Conservation (phyloP, 2,113 vertebrate genomes). For the Odobenus rosmarus region DNA sequence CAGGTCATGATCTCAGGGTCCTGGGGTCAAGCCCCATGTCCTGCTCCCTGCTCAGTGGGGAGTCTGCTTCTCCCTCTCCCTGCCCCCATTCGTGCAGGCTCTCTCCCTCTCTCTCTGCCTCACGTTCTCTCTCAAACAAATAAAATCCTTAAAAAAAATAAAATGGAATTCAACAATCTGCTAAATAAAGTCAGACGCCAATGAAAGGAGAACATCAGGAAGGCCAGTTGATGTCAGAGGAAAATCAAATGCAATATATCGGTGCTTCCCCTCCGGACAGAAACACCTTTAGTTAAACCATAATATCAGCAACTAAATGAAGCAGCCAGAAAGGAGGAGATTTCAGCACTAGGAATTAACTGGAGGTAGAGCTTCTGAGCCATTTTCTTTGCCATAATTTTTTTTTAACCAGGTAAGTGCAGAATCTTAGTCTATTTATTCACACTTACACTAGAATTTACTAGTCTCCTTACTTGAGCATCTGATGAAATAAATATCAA, state of each 20-base stretch:
- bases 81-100: no score
- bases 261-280: not conserved
- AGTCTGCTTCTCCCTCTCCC: not conserved
- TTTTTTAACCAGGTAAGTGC: not conserved
- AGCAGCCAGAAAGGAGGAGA: not conserved
- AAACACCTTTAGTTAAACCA: not conserved
- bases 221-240: not conserved
- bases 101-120: no score
- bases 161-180: not conserved
- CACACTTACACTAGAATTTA: not conserved
- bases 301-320: not conserved
- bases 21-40: not conserved
- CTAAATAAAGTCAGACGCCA: not conserved
- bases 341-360: not conserved
- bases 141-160: not conserved
- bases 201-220: not conserved
- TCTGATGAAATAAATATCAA: slow-evolving; percentile 7
- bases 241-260: not conserved
- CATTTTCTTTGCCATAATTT: not conserved
- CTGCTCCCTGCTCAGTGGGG: not conserved
- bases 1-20: not conserved
- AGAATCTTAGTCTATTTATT: not conserved
- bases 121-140: not conserved
- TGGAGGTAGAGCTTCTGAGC: not conserved
- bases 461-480: not conserved